A percentile compares a stretch with the other conserved stretches of the same genome.
phyloP scores from a whole-genome alignment of 2,888 invertebrate genomes.

The Ganaspis brasiliensis region DNA sequence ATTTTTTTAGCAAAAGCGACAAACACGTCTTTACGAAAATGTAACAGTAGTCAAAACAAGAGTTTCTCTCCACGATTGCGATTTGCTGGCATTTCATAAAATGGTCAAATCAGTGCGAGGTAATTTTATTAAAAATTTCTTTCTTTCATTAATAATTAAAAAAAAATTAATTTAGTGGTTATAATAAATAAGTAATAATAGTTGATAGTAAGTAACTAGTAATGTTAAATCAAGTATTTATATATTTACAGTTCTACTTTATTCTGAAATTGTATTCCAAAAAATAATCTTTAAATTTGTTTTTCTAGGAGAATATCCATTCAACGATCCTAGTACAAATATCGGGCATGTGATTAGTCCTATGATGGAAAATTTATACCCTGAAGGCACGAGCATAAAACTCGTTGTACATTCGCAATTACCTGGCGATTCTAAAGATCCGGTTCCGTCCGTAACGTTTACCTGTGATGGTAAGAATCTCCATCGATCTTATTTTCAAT shows the following conservation, averaged over 20 bases:
- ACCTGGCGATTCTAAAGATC: conserved; percentile 82
- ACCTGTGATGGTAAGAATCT: conserved; percentile 92
- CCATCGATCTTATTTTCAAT: conserved; percentile 22
- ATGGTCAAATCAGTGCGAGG: conserved; percentile 91
- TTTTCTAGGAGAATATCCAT: conserved; percentile 85
- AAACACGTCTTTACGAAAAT: conserved; percentile 87
- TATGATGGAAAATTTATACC: conserved; percentile 90
- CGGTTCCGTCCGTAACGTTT: conserved; percentile 89
- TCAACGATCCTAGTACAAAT: conserved; percentile 90
- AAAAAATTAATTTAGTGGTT: no score
- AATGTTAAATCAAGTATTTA: no score
- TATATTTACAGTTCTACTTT: conserved; percentile 47
- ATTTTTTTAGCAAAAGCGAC: conserved; percentile 80
- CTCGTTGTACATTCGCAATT: conserved; percentile 88
- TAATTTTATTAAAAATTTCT: conserved; percentile 79
- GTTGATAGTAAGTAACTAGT: no score
- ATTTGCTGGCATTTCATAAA: conserved; percentile 90
- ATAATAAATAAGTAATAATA: no score
- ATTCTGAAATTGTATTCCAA: conserved; percentile 40
- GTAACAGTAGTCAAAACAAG: conserved; percentile 85
- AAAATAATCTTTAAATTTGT: conserved; percentile 3
- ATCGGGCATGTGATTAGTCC: conserved; percentile 95
- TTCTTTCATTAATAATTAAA: no score
- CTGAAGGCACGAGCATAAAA: conserved; percentile 93
- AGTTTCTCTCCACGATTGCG: conserved; percentile 87